Evolutionary conservation across 2,797 vertebrate genomes (phyloP), one percentile per base, ranked within the genome.

Genomic region (Helicolenus hilgendorfi): DNA sequence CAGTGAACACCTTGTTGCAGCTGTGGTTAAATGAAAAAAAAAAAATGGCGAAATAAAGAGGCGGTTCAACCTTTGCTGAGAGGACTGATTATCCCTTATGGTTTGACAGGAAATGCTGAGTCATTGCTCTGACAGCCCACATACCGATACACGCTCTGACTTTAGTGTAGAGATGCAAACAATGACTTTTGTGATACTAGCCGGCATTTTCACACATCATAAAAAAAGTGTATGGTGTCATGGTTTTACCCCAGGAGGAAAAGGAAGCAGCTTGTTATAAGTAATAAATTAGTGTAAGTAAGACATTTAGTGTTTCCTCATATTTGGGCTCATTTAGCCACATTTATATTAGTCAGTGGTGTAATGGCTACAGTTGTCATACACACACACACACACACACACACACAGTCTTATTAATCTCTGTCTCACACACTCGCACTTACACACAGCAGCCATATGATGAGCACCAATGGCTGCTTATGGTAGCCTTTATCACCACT

Each of bases 91-190:
- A 33, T 69, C 11, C 63, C 49, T 20, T 3, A 5, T 9, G 14
- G 8, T 58, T 55, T 67, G n/a, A 73, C 10, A 64, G 58, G 33
- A 81, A 79, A 69, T 64, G 55, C 55, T 85, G 65, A 76, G 76
- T 79, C 27, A 72, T 7, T 45, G 22, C 22, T 65, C 24, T 53
- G 38, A 68, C 38, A 45, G 49, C 60, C 11, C 38, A 68, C 53
- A 41, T 9, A 36, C 20, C 29, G 15, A 77, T 1, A 56, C 8
- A 6, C 33, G 55, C 63, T 18, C 22, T 29, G 22, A 29, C 26
- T 41, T 59, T 31, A 53, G n/a, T 8, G 4, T 11, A 11, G 6
- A 62, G 14, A 45, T 33, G 33, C 8, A 49, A 4, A 45, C n/a
- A 58, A 8, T 11, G 15, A 26, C 27, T 24, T 70, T 8, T 45